Evolutionary conservation across 2,113 vertebrate genomes (phyloP).

Genomic region (Machaerirhynchus nigripectus): DNA sequence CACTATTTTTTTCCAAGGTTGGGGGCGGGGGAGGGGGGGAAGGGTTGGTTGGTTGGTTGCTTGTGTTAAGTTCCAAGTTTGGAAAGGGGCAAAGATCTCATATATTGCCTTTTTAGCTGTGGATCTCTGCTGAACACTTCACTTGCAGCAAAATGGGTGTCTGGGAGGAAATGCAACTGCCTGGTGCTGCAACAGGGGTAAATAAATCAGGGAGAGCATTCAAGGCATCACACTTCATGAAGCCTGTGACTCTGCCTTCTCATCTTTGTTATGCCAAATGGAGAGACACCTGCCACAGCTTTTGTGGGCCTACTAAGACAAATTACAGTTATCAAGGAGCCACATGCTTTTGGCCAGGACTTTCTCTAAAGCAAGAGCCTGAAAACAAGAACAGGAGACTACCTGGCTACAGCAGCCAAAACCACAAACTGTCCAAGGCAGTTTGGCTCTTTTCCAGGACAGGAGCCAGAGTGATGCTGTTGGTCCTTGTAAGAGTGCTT

Average conservation of each 20-base stretch:
- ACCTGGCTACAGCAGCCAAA: neutral
- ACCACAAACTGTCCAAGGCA: fast-evolving
- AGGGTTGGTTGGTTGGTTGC: neutral
- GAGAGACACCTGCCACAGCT: neutral
- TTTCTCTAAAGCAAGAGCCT: neutral
- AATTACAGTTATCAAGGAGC: neutral
- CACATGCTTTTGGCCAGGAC: neutral
- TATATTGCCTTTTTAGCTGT: neutral
- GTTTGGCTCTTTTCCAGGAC: neutral
- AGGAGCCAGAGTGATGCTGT: neutral
- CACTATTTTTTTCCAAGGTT: neutral
- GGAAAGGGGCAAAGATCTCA: neutral
- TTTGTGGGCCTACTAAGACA: neutral
- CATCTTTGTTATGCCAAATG: neutral
- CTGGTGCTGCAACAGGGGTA: neutral
- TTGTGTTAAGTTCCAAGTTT: neutral
- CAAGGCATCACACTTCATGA: neutral
- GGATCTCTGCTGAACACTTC: neutral
- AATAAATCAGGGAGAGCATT: neutral
- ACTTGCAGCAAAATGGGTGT: neutral
- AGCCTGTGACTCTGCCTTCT: neutral
- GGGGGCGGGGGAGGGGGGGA: no score
- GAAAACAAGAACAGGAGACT: neutral
- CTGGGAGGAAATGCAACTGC: neutral
- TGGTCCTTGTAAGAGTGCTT: neutral